Evolutionary conservation across 2,888 invertebrate species (phyloP), one percentile per base, ranked within the genome.

Genomic region (Seira ritae): DNA sequence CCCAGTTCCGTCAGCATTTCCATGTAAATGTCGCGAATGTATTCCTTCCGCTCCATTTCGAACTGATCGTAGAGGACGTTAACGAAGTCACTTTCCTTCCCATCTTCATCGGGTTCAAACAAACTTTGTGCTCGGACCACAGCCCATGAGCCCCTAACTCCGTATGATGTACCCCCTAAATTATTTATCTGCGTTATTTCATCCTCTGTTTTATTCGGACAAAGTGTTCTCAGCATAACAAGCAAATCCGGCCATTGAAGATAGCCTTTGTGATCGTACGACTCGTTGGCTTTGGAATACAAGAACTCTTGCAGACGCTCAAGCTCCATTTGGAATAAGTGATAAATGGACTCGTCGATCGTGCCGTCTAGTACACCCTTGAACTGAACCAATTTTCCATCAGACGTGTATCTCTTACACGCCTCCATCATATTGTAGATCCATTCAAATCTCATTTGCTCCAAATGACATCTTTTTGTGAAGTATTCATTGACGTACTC

Each of bases 321-420:
- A 37, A 81, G 20, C 15, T 81, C 81, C 55, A 81, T 81, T 65
- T 81, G 81, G 55, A 81, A 81, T 4, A 81, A 31, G 31, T 81
- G 76, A 17, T 76, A 81, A 1, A 76, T 50, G 1, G 75, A 71
- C 23, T 81, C 81, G 50, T 81, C 71, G 12, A 76, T 37, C 2
- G 15, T 6, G 0, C 66, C 81, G 10, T 81, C 81, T 22, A 81
- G 46, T 0, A 71, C 70, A 15, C 75, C 75, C 10, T 55, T 66
- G n/a, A 81, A 81, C 19, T 76, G 76, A 0, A 12, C 55, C 37
- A 74, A 19, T 20, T 42, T 42, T 8, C 10, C n/a, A 55, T 75
- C 55, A 17, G 20, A 8, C 1, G 75, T n/a, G 19, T 71, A 50
- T 15, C 23, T 65, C 6, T 50, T 22, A 17, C 81, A 81, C 4